A percentile compares a stretch with the other conserved stretches of the same genome.
These are phyloP conservation scores for Aethina tumida DNA, from an alignment of 1,140 invertebrate genomes.

Conservation along the genomic window DNA sequence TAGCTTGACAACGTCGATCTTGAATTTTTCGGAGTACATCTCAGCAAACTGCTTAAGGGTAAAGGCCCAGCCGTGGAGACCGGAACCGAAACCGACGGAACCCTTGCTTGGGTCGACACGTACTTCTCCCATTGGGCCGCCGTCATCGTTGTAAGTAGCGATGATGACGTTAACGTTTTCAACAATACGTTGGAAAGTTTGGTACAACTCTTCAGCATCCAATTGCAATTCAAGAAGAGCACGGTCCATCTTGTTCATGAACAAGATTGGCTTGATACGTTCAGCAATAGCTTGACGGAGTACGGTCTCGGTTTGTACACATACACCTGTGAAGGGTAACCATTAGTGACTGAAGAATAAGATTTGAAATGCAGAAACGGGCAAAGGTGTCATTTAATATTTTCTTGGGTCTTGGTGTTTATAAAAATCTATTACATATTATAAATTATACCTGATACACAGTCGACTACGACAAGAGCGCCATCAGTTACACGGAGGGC, in stretches of 20 bases:
- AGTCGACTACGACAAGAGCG: slow-evolving; percentile 98
- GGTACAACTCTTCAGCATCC: slow-evolving; percentile 93
- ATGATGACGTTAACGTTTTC: slow-evolving; percentile 99
- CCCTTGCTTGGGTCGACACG: slow-evolving; percentile 95
- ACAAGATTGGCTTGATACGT: slow-evolving; percentile 96
- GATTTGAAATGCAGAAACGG: slow-evolving; percentile 1
- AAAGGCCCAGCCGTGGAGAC: slow-evolving; percentile 99
- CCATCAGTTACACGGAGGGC: slow-evolving; percentile 98
- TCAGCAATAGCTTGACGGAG: slow-evolving; percentile 97
- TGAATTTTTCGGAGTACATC: slow-evolving; percentile 98
- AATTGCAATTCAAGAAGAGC: slow-evolving; percentile 91
- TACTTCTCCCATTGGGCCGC: slow-evolving; percentile 98
- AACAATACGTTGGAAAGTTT: slow-evolving; percentile 99
- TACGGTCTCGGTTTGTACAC: slow-evolving; percentile 98
- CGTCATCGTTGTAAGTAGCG: slow-evolving; percentile 95
- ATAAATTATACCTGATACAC: slow-evolving; percentile 76
- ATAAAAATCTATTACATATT: neutral
- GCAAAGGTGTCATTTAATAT: neutral
- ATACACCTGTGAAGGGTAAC: slow-evolving; percentile 68
- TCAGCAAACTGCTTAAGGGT: slow-evolving; percentile 99
- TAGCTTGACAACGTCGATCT: slow-evolving; percentile 92
- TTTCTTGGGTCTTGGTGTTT: too few relatives aligned
- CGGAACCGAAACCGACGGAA: slow-evolving; percentile 98
- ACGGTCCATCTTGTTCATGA: slow-evolving; percentile 99
- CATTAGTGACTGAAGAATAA: too few relatives aligned